Conservation (phyloP, 1,140 invertebrate genomes). For the Ooceraea biroi region DNA sequence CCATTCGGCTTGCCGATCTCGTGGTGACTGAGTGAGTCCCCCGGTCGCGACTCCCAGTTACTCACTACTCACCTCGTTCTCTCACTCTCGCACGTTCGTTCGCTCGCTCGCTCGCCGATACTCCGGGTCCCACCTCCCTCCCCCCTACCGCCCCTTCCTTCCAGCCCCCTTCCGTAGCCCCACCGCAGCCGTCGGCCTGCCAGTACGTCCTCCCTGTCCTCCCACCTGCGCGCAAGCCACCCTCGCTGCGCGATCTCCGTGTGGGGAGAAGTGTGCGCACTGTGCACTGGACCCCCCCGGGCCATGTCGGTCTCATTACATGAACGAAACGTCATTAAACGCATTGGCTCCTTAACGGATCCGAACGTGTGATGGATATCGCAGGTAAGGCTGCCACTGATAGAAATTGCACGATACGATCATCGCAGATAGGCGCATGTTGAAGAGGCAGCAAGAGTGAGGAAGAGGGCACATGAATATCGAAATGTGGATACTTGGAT, state of each 20-base stretch:
- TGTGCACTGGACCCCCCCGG: constrained; percentile 73
- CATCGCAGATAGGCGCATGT: too few species aligned
- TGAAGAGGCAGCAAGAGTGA: background rate
- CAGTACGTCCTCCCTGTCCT: constrained; percentile 76
- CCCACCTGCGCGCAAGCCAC: constrained; percentile 75
- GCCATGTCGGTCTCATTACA: constrained; percentile 81
- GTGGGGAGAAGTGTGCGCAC: constrained; percentile 58
- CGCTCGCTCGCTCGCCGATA: constrained; percentile 65
- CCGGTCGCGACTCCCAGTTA: constrained; percentile 82
- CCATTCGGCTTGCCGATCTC: constrained; percentile 86
- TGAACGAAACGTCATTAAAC: constrained; percentile 76
- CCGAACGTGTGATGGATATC: background rate
- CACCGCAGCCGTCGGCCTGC: constrained; percentile 65
- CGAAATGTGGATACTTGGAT: background rate
- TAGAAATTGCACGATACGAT: background rate
- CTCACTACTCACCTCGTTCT: constrained; percentile 81
- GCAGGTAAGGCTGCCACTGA: background rate
- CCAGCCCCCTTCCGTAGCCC: constrained; percentile 63
- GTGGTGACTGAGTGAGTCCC: constrained; percentile 84
- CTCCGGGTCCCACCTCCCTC: constrained; percentile 80
- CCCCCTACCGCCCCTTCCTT: constrained; percentile 61
- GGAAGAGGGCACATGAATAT: background rate
- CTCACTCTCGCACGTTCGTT: constrained; percentile 62
- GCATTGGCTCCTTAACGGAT: background rate
- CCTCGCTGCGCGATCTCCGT: constrained; percentile 73